Percentiles rank a stretch among this genome's conserved stretches.
Evolutionary conservation across 2,113 vertebrate genomes (phyloP).

Genomic region (Scomber scombrus): DNA sequence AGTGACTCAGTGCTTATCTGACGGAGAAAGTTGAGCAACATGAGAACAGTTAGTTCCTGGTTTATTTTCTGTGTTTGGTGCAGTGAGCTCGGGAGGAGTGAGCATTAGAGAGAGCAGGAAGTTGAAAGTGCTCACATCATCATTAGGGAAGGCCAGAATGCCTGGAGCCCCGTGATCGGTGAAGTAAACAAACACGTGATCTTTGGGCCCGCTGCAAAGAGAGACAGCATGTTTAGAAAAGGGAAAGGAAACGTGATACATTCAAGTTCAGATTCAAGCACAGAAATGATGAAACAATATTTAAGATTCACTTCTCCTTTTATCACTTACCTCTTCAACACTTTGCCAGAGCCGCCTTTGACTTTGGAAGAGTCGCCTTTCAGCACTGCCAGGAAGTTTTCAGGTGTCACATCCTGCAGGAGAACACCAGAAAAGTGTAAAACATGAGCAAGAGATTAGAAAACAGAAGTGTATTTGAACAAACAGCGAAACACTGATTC

Average conservation of each 20-base stretch:
- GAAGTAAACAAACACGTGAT: slow-evolving; percentile 97
- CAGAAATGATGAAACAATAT: too few relatives aligned
- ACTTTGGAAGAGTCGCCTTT: slow-evolving; percentile 87
- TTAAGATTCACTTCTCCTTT: not conserved
- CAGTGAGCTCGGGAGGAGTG: not conserved
- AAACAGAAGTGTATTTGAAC: not conserved
- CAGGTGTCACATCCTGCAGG: slow-evolving; percentile 91
- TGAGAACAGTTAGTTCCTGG: not conserved
- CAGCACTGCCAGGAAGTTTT: slow-evolving; percentile 94
- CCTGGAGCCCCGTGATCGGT: slow-evolving; percentile 95
- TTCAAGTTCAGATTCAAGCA: fast-evolving
- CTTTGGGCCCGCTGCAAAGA: slow-evolving; percentile 90
- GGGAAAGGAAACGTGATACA: not conserved
- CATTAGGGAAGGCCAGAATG: slow-evolving; percentile 91
- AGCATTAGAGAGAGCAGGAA: slow-evolving; percentile 5
- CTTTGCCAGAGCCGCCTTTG: slow-evolving; percentile 94
- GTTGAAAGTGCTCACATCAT: slow-evolving; percentile 87
- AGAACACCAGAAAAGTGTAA: not conserved
- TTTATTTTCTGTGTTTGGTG: not conserved
- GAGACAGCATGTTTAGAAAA: slow-evolving; percentile 1
- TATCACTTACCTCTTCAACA: slow-evolving; percentile 89
- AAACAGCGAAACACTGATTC: not conserved
- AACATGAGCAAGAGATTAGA: not conserved
- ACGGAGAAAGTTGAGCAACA: not conserved
- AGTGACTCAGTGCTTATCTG: not conserved